Evolutionary conservation across 2,888 invertebrate species (phyloP).

Genomic region (Lepetodrilus schrolli): DNA sequence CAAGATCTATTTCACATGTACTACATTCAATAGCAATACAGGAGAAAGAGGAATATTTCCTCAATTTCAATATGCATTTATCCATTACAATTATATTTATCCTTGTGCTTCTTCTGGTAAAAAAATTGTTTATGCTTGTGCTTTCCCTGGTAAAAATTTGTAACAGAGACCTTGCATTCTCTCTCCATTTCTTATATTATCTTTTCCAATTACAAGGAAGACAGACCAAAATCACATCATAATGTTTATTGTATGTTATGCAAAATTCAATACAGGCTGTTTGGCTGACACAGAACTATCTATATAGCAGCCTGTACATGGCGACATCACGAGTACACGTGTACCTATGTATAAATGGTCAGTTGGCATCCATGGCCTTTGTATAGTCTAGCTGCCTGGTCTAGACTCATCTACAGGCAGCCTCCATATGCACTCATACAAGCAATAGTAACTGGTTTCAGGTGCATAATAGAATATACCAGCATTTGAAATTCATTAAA

Average conservation of each 20-base stretch:
- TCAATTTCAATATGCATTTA: no score
- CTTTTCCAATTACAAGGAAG: not conserved
- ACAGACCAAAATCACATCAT: not conserved
- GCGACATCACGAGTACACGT: not conserved
- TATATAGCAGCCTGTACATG: slow-evolving; percentile 7
- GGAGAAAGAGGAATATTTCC: no score
- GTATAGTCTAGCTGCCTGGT: no score
- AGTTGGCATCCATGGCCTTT: no score
- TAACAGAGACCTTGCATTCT: not conserved
- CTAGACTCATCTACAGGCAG: slow-evolving; percentile 6
- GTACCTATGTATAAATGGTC: not conserved
- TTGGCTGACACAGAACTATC: slow-evolving; percentile 4
- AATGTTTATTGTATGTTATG: slow-evolving; percentile 6
- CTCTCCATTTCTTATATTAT: not conserved
- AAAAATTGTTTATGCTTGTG: no score
- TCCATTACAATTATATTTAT: no score
- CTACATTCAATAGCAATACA: no score
- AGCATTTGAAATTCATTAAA: no score
- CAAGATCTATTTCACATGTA: no score
- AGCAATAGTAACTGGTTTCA: not conserved
- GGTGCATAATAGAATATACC: no score
- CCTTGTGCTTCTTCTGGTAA: no score
- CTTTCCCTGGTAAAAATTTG: no score
- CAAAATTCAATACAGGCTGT: slow-evolving; percentile 19
- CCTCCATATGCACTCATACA: not conserved